Conservation (phyloP, 2,113 vertebrate species). For the Gila orcuttii region DNA sequence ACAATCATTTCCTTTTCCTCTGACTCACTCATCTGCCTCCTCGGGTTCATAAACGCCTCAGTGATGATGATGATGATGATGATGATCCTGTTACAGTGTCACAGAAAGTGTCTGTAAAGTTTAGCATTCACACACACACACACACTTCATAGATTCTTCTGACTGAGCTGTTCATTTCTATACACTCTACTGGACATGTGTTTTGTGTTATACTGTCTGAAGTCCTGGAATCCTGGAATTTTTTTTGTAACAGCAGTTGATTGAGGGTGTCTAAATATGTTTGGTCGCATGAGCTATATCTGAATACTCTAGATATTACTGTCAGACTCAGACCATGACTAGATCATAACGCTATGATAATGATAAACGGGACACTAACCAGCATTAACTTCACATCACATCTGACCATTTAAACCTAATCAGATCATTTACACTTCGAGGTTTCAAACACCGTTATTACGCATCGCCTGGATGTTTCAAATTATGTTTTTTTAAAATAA, state of each 20-base stretch:
- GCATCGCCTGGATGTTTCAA: conserved; percentile 37
- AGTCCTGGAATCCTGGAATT: not conserved
- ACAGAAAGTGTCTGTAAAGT: not conserved
- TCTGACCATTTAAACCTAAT: conserved; percentile 20
- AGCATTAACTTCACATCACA: not conserved
- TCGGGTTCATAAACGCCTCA: conserved; percentile 61
- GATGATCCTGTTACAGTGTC: not conserved
- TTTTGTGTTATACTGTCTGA: not conserved
- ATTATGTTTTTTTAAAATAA: conserved; percentile 58
- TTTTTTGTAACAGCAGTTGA: not conserved
- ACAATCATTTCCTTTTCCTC: conserved; percentile 85
- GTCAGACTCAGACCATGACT: not conserved
- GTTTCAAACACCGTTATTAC: conserved; percentile 42
- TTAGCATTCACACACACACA: no score
- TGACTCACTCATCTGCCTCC: conserved; percentile 64
- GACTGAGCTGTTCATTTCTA: not conserved
- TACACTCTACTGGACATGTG: not conserved
- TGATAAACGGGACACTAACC: not conserved
- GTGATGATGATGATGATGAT: not conserved
- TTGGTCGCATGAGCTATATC: not conserved
- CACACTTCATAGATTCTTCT: no score
- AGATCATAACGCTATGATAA: not conserved
- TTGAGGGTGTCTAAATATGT: not conserved
- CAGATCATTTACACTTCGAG: not conserved
- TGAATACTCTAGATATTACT: not conserved